Base-by-base conservation (phyloP, 30 jellyfish, hydroid and myxozoan species). In the Chrysaora quinquecirrha region DNA sequence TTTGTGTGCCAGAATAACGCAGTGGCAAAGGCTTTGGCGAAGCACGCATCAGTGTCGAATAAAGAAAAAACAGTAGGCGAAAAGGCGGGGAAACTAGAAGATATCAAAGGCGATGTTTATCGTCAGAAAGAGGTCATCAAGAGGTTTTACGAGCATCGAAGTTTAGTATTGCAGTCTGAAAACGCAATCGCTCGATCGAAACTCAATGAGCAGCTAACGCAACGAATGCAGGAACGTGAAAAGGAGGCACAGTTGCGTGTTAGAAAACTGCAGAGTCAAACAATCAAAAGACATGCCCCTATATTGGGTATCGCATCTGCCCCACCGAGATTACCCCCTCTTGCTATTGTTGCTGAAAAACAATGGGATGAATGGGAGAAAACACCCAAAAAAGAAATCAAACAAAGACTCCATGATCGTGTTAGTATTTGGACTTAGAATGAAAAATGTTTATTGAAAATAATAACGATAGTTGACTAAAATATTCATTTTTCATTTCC, bases 1-100 rank as follows among this genome's bases (percentile, higher is more conserved):
- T 85, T 85, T 49, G 69, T 49, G 16, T 48, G 84, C 31, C 95
- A 85, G 72, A 75, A 63, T 30, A 85, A 75, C 29, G 87, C 96
- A 6, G 71, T 85, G 3, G 28, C 76, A 4, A 73, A 75, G 34
- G 96, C 96, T 10, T 69, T 85, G 67, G 85, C 78, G 10, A 54
- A 54, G 28, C 96, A 85, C 28, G 64, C 82, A 47, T 46, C 32
- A 12, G 38, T 33, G 14, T 23, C 67, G 10, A 52, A 78, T 4
- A 74, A 54, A 35, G 83, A 33, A 14, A 34, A 64, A 48, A 35
- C 0, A 30, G 30, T 64, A 29, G 56, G 49, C 46, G 68, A 19
- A 16, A 85, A 85, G 48, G 33, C 75, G 1, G 85, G 21, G 25
- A 49, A 58, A 23, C 64, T 58, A 14, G 27, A 25, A 19, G 34